Base-by-base conservation (phyloP, 2,113 vertebrate genomes). In the Nibea coibor region DNA sequence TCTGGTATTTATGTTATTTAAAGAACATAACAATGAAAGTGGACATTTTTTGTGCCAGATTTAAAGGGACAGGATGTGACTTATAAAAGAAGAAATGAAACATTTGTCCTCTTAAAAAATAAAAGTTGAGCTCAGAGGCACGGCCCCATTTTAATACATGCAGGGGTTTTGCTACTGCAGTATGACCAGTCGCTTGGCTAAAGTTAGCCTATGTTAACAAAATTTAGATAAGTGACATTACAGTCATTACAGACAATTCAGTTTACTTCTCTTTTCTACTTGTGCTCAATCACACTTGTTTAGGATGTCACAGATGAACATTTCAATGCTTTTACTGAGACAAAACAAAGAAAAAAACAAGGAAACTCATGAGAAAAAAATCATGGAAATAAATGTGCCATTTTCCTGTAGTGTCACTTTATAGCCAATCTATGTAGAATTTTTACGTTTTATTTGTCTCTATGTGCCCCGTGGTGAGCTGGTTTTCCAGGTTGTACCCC, bases 1-100 rank as follows among this genome's bases (percentile, higher is more conserved):
- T 62, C 4, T 61, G 51, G 31, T 50, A 68, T 79, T 61, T 68
- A 28, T 72, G 26, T 56, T 77, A 71, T 69, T 26, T 67, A 71
- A 57, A 84, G 26, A 5, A 2, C 51, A 70, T 50, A 16, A 54
- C 16, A 71, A 71, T 72, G 3, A 62, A 58, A 56, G 58, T 26
- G n/a, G 35, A 51, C 2, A 26, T 14, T 15, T 58, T 58, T 17
- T 43, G 17, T 43, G 28, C 8, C 7, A 10, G 58, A 26, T 35
- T 64, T 39, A 42, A 76, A 70, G 39, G 1, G 0, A 57, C 1
- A 82, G 11, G 5, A 6, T 19, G 26, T 57, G 19, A 22, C 14
- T 66, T 66, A 42, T 56, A 5, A 57, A 57, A 20, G 15, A 50
- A 51, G 12, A 63, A 81, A 68, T 42, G n/a, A 77, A 58, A 39